These are phyloP conservation scores for Epicampocera succincta DNA, from an alignment of 2,888 invertebrate genomes.

Conservation along the genomic window DNA sequence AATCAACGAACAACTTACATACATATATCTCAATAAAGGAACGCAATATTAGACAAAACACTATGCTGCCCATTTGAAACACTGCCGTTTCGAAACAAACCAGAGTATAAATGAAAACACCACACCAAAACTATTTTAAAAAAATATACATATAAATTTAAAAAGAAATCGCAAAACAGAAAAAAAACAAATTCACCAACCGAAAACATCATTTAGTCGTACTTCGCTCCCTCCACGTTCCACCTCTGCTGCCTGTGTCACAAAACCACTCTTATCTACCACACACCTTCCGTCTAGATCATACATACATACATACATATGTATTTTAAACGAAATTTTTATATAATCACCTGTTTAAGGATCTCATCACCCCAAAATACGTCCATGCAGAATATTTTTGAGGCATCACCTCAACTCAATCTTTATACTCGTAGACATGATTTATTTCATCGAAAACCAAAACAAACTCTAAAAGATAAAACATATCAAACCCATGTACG, in stretches of 20 bases:
- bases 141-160: constrained; percentile 20
- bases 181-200: background rate
- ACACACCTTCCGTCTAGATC: background rate
- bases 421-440: background rate
- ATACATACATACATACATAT: too few relatives aligned
- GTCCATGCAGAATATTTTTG: constrained; percentile 52
- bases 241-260: constrained; percentile 10
- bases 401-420: constrained; percentile 12
- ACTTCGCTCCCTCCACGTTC: background rate
- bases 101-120: constrained; percentile 47
- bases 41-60: constrained; percentile 16
- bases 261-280: background rate
- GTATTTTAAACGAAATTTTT: constrained; percentile 5
- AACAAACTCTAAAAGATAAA: too few relatives aligned
- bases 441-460: background rate
- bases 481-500: background rate
- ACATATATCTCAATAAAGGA: constrained; percentile 15
- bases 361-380: constrained; percentile 49
- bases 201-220: background rate
- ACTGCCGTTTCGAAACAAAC: constrained; percentile 65
- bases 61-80: constrained; percentile 66
- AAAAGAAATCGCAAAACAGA: constrained; percentile 12
- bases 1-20: background rate
- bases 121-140: constrained; percentile 14
- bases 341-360: constrained; percentile 30